phyloP scores from a whole-genome alignment of 2,797 vertebrate species.

The Holocentrus rufus region DNA sequence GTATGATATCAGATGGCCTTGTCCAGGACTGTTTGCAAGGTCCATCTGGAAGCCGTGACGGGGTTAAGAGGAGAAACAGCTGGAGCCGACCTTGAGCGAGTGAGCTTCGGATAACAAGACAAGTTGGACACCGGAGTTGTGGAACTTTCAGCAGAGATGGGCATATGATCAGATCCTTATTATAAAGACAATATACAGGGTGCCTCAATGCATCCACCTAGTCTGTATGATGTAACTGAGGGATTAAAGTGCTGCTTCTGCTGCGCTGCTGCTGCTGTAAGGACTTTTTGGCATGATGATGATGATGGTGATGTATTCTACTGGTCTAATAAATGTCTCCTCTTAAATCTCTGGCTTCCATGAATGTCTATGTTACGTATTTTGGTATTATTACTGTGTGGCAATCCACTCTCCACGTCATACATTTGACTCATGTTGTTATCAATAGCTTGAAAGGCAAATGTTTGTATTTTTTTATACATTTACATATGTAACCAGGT shows the following conservation, averaged over 20 bases:
- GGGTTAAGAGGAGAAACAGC: conserved; percentile 41
- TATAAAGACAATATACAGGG: conserved; percentile 42
- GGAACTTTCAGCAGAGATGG: conserved; percentile 38
- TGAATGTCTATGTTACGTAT: conserved; percentile 50
- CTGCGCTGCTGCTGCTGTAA: conserved; percentile 56
- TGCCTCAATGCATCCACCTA: conserved; percentile 37
- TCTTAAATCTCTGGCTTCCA: conserved; percentile 72
- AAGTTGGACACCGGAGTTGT: conserved; percentile 44
- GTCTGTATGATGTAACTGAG: conserved; percentile 49
- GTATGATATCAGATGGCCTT: conserved; percentile 38
- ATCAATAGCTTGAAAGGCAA: conserved; percentile 33
- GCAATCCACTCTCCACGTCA: too few relatives aligned
- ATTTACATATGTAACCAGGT: too few relatives aligned
- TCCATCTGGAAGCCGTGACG: conserved; percentile 35
- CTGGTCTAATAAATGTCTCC: conserved; percentile 91
- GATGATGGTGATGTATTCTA: conserved; percentile 84
- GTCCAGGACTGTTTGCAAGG: conserved; percentile 42
- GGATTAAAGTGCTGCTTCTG: conserved; percentile 69
- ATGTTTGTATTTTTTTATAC: conserved; percentile 32
- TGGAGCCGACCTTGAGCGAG: conserved; percentile 31
- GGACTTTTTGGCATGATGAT: conserved; percentile 69
- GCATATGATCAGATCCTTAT: conserved; percentile 51
- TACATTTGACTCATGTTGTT: conserved; percentile 8
- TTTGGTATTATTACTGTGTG: conserved; percentile 16
- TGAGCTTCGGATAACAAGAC: conserved; percentile 35